Evolutionary conservation across 2,888 invertebrate genomes (phyloP).

Genomic region (Pedicia rivosa): DNA sequence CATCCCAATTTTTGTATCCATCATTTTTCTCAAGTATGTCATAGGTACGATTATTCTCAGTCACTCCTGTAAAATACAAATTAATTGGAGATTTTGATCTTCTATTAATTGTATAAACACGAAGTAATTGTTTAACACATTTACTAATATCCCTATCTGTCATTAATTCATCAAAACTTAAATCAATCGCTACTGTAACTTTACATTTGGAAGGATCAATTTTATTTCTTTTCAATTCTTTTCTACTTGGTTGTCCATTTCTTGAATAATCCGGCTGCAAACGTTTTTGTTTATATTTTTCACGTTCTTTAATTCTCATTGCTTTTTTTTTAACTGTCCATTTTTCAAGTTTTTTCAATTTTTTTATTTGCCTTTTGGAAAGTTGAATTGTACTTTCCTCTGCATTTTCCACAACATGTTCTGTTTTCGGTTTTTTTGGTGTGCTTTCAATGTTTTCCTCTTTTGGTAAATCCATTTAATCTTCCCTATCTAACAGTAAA

Average conservation of each 20-base stretch:
- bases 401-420: too few relatives aligned
- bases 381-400: too few relatives aligned
- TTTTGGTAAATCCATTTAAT: too few relatives aligned
- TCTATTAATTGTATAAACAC: conserved; percentile 83
- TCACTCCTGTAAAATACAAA: conserved; percentile 67
- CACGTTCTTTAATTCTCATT: conserved; percentile 56
- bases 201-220: conserved; percentile 34
- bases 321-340: conserved; percentile 54
- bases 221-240: conserved; percentile 56
- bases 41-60: conserved; percentile 46
- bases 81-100: conserved; percentile 63
- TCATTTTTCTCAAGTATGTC: conserved; percentile 62
- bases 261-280: conserved; percentile 45
- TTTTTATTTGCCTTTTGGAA: conserved; percentile 49
- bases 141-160: conserved; percentile 74
- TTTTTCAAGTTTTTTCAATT: conserved; percentile 49
- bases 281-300: conserved; percentile 50
- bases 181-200: conserved; percentile 59
- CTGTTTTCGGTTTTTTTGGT: too few relatives aligned
- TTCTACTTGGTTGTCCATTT: conserved; percentile 59
- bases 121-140: conserved; percentile 75
- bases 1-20: conserved; percentile 88
- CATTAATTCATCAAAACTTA: conserved; percentile 87
- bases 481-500: too few relatives aligned
- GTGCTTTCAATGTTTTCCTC: too few relatives aligned